phyloP scores from a whole-genome alignment of 2,797 vertebrate genomes.

The Caiman crocodilus region DNA sequence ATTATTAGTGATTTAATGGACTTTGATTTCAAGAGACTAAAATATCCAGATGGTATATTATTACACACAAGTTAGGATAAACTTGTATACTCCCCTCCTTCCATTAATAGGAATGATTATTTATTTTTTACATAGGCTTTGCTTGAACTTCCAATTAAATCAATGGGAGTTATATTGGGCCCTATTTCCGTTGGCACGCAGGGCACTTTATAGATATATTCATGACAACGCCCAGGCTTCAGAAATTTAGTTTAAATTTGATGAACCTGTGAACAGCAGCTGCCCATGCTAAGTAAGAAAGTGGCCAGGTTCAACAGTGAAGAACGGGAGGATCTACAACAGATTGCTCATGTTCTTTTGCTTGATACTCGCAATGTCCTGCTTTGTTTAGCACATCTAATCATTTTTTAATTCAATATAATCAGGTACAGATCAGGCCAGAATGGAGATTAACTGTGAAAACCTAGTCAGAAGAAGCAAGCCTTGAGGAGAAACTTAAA shows the following conservation, averaged over 20 bases:
- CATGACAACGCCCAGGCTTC: background rate
- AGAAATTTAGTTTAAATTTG: rapidly evolving
- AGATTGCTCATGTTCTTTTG: rapidly evolving
- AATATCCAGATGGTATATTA: background rate
- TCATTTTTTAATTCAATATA: background rate
- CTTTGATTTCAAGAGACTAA: background rate
- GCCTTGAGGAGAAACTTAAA: background rate
- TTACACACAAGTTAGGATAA: rapidly evolving
- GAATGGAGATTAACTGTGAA: background rate
- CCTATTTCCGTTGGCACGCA: rapidly evolving
- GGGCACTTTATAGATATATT: background rate
- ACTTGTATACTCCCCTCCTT: background rate
- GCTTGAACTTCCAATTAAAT: rapidly evolving
- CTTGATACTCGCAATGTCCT: rapidly evolving
- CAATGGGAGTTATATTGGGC: rapidly evolving
- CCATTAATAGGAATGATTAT: rapidly evolving
- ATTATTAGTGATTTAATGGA: background rate
- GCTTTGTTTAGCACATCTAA: rapidly evolving
- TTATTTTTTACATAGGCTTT: background rate
- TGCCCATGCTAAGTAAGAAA: rapidly evolving
- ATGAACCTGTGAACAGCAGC: background rate
- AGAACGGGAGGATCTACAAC: rapidly evolving
- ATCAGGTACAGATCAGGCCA: background rate
- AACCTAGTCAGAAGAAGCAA: rapidly evolving
- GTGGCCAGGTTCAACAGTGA: background rate